These are phyloP conservation scores for Cynocephalus volans DNA, from an alignment of 2,113 vertebrate genomes.

Conservation along the genomic window DNA sequence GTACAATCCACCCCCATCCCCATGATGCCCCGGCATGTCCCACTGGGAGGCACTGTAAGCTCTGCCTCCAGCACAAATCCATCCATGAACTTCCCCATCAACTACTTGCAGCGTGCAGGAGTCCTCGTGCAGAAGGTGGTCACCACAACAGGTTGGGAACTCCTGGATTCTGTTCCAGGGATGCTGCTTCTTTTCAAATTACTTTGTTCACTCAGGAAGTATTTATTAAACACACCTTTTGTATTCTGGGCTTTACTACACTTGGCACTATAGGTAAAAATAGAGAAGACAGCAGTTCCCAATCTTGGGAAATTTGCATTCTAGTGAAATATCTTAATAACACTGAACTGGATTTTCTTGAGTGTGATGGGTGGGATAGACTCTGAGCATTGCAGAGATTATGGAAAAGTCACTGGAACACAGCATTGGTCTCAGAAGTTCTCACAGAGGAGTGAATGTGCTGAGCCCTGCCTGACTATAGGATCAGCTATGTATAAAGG, in stretches of 20 bases:
- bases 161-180: slow-evolving; percentile 39
- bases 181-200: neutral
- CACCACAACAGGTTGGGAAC: slow-evolving; percentile 95
- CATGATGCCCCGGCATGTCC: slow-evolving; percentile 98
- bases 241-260: neutral
- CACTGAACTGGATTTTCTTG: slow-evolving; percentile 4
- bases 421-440: neutral
- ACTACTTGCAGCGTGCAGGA: slow-evolving; percentile 97
- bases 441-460: neutral
- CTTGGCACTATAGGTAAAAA: slow-evolving; percentile 54
- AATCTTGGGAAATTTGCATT: slow-evolving; percentile 46
- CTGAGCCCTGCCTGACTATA: neutral
- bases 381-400: neutral
- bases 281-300: neutral
- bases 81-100: slow-evolving; percentile 95
- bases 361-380: neutral
- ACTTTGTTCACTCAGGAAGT: neutral
- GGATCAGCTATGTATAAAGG: neutral
- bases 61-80: slow-evolving; percentile 92
- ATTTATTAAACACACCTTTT: slow-evolving; percentile 10
- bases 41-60: slow-evolving; percentile 88
- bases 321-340: slow-evolving; percentile 33
- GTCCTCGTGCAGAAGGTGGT: slow-evolving; percentile 98
- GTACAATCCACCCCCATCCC: slow-evolving; percentile 99
- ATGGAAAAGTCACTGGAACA: neutral